Evolutionary conservation across 2,113 vertebrate genomes (phyloP).

Genomic region (Hirundichthys speculiger): DNA sequence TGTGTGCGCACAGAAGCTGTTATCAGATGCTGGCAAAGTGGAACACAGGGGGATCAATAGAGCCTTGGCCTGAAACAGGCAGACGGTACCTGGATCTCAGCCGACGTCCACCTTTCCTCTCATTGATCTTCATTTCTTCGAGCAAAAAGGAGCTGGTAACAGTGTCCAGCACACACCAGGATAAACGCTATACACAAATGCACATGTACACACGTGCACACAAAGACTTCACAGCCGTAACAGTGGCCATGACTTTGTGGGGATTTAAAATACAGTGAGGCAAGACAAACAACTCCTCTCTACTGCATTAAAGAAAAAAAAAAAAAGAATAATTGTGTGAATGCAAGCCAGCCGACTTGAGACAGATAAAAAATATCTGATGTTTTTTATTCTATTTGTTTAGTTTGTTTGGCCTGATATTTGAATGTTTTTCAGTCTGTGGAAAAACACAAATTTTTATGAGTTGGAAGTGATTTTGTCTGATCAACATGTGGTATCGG

Average conservation of each 20-base stretch:
- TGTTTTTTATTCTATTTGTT: too few relatives aligned
- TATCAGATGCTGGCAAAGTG: constrained; percentile 80
- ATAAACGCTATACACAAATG: constrained; percentile 7
- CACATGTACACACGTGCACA: background rate
- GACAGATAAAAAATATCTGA: too few relatives aligned
- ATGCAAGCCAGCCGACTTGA: too few relatives aligned
- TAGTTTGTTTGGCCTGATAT: too few relatives aligned
- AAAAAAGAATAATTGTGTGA: too few relatives aligned
- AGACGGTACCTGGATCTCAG: constrained; percentile 79
- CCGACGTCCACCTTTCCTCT: constrained; percentile 73
- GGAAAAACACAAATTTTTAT: too few relatives aligned
- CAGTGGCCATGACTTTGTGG: constrained; percentile 26
- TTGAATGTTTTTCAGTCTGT: too few relatives aligned
- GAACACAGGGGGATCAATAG: constrained; percentile 78
- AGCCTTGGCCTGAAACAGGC: constrained; percentile 77
- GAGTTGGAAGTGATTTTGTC: too few relatives aligned
- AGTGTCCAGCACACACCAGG: constrained; percentile 44
- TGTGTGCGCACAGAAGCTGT: constrained; percentile 44
- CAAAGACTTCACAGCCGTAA: constrained; percentile 20
- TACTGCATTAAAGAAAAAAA: background rate
- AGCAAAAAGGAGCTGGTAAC: constrained; percentile 48
- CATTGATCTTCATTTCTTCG: constrained; percentile 83
- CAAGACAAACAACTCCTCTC: background rate
- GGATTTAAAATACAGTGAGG: constrained; percentile 7
- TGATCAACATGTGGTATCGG: too few relatives aligned